Percentiles rank a stretch among this genome's conserved stretches.
Conservation (phyloP, 1,140 invertebrate species). For the Brachionus rubens region DNA sequence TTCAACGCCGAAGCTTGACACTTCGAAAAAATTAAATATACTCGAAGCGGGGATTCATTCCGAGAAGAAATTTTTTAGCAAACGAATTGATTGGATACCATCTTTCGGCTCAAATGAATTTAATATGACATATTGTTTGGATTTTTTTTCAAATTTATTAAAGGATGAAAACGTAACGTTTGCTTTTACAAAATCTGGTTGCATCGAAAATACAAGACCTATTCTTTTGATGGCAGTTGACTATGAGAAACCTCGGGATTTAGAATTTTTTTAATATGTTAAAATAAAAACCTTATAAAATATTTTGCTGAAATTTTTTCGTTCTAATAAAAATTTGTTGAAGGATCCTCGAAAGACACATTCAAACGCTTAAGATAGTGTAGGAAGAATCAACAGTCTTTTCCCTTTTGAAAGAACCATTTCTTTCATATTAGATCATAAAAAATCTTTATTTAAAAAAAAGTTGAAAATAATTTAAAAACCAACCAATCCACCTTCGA, state of each 20-base stretch:
- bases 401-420: no score
- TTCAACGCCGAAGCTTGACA: constrained; percentile 2
- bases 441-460: no score
- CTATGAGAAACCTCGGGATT: constrained; percentile 2
- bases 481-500: no score
- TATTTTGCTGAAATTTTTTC: no score
- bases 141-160: background rate
- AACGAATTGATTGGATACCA: constrained; percentile 3
- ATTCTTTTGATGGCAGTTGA: constrained; percentile 7
- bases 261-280: constrained; percentile 6
- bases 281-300: no score
- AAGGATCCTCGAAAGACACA: no score
- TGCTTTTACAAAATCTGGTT: constrained; percentile 7
- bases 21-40: constrained; percentile 5
- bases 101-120: background rate
- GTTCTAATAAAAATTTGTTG: no score
- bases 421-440: no score
- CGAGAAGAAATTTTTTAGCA: background rate
- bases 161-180: background rate
- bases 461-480: no score
- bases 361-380: no score
- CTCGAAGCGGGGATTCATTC: background rate
- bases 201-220: background rate
- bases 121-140: constrained; percentile 8
- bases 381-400: no score